phyloP scores from a whole-genome alignment of 2,797 vertebrate genomes.

The Melanotaenia nigrans region DNA sequence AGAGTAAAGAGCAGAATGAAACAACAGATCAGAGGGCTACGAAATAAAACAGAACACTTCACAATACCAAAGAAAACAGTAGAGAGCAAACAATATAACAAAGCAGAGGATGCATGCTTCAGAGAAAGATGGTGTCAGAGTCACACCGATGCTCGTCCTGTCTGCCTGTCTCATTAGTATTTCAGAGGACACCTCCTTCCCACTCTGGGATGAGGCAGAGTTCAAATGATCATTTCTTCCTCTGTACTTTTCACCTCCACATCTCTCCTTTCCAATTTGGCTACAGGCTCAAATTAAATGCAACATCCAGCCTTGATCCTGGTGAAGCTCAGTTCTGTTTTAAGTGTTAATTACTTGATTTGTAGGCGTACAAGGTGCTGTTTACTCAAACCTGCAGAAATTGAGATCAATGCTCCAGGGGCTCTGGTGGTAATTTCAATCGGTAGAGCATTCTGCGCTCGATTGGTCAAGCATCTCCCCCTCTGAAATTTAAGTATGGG shows the following conservation, averaged over 20 bases:
- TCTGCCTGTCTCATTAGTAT: conserved; percentile 55
- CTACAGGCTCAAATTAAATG: conserved; percentile 59
- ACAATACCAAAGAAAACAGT: conserved; percentile 43
- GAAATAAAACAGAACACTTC: conserved; percentile 45
- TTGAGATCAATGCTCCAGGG: conserved; percentile 77
- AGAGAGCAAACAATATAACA: conserved; percentile 41
- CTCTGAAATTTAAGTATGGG: conserved; percentile 74
- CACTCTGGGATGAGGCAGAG: conserved; percentile 43
- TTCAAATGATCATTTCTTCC: conserved; percentile 64
- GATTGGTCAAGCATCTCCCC: conserved; percentile 49
- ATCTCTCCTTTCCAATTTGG: conserved; percentile 42
- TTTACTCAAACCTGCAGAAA: conserved; percentile 81
- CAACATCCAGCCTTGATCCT: conserved; percentile 68
- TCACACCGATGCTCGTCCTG: conserved; percentile 35
- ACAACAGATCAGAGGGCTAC: conserved; percentile 54
- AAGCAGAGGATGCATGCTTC: conserved; percentile 2
- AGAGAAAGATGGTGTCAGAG: conserved; percentile 37
- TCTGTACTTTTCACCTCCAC: conserved; percentile 46
- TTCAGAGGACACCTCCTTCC: conserved; percentile 39
- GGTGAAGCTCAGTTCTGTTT: conserved; percentile 67
- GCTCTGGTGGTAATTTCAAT: conserved; percentile 77
- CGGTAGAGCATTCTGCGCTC: conserved; percentile 53
- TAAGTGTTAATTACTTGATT: conserved; percentile 84
- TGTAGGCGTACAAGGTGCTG: conserved; percentile 78
- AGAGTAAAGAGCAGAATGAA: conserved; percentile 37